Evolutionary conservation across 1,140 invertebrate genomes (phyloP).

Genomic region (Gonatopus flavifemur): DNA sequence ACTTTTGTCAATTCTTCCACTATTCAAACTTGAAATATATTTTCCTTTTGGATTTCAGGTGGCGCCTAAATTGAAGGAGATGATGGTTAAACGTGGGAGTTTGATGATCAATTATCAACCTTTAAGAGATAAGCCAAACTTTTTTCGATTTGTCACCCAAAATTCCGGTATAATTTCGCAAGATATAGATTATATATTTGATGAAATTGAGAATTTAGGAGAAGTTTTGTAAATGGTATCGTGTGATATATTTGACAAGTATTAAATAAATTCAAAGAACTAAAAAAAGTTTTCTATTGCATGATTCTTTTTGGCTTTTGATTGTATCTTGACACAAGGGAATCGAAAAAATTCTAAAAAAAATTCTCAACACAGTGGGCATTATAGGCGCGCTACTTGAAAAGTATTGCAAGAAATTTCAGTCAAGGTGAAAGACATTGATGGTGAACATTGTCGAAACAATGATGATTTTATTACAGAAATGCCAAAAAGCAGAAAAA

Average conservation of each 20-base stretch:
- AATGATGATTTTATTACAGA: too few species aligned
- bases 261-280: neutral
- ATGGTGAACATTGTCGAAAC: too few species aligned
- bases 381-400: too few species aligned
- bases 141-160: constrained; percentile 73
- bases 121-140: constrained; percentile 63
- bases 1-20: too few species aligned
- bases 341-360: neutral
- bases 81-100: constrained; percentile 68
- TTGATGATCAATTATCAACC: constrained; percentile 76
- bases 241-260: too few species aligned
- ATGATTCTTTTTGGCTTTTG: neutral
- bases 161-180: constrained; percentile 53
- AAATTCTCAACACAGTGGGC: too few species aligned
- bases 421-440: too few species aligned
- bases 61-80: constrained; percentile 69
- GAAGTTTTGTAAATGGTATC: constrained; percentile 12
- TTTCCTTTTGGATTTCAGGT: too few species aligned
- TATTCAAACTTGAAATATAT: too few species aligned
- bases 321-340: neutral
- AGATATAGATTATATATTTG: constrained; percentile 16
- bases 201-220: constrained; percentile 19
- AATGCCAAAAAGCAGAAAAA: too few species aligned
- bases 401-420: too few species aligned
- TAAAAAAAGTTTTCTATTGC: neutral